These are phyloP conservation scores for Punctoribates punctum DNA, from an alignment of 2,888 invertebrate genomes.

Conservation along the genomic window DNA sequence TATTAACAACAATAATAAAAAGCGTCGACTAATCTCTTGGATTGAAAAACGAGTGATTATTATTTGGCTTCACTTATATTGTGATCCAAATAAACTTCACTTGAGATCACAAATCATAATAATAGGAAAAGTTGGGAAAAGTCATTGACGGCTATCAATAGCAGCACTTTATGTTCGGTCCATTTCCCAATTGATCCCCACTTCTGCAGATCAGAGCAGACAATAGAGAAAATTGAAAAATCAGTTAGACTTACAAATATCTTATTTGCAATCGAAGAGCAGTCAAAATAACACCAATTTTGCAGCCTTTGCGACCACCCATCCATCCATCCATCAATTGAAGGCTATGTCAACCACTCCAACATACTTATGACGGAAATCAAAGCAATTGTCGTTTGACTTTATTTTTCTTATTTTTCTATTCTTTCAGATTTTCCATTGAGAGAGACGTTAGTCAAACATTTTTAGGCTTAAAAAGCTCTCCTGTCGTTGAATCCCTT, in stretches of 20 bases:
- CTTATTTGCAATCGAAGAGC: conserved; percentile 9
- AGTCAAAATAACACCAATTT: conserved; percentile 11
- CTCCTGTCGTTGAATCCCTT: no score
- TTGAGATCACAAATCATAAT: conserved; percentile 4
- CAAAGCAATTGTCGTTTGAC: conserved; percentile 22
- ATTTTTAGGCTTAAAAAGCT: no score
- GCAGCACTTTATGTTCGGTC: conserved; percentile 4
- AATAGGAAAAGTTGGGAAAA: not conserved
- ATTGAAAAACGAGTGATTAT: conserved; percentile 9
- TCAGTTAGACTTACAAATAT: conserved; percentile 33
- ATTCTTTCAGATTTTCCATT: not conserved
- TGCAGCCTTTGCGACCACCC: not conserved
- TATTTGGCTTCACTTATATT: conserved; percentile 3
- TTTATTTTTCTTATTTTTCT: not conserved
- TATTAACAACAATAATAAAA: conserved; percentile 11
- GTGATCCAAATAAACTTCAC: not conserved
- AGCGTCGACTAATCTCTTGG: conserved; percentile 17
- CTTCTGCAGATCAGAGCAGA: not conserved
- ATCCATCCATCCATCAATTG: not conserved
- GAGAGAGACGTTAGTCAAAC: no score
- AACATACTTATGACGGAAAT: conserved; percentile 3
- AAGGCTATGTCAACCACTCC: not conserved
- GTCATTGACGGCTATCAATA: conserved; percentile 25
- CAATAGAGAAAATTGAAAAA: conserved; percentile 28
- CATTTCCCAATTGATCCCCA: conserved; percentile 32